A percentile compares a stretch with the other conserved stretches of the same genome.
Conservation (phyloP, 1,140 invertebrate genomes). For the Ericerus pela region DNA sequence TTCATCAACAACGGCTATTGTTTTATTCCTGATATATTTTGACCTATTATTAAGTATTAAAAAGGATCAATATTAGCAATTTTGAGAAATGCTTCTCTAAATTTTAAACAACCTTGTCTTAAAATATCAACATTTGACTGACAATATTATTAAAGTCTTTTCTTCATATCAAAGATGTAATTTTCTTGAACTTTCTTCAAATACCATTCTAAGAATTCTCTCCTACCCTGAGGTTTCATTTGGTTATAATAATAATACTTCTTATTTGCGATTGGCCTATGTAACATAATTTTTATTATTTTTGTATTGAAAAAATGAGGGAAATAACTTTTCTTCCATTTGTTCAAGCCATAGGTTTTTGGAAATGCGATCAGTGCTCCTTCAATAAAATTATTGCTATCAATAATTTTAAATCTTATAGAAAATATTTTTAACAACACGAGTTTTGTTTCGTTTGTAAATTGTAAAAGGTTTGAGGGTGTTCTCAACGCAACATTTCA, state of each 20-base stretch:
- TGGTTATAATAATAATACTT: constrained; percentile 14
- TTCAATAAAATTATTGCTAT: constrained; percentile 7
- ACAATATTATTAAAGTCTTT: constrained; percentile 14
- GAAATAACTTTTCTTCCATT: constrained; percentile 15
- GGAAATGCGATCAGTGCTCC: background rate
- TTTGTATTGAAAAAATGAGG: constrained; percentile 8
- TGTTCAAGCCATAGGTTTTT: constrained; percentile 8
- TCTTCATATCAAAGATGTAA: constrained; percentile 14
- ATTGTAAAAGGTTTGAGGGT: constrained; percentile 4
- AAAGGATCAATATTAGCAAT: constrained; percentile 14
- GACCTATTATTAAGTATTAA: background rate
- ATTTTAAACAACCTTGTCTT: constrained; percentile 14
- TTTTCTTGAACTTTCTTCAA: constrained; percentile 1
- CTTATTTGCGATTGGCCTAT: constrained; percentile 7
- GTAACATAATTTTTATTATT: constrained; percentile 14
- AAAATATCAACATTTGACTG: constrained; percentile 16
- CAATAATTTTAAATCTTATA: background rate
- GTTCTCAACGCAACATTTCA: constrained; percentile 9
- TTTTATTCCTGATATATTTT: background rate
- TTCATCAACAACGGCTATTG: constrained; percentile 2
- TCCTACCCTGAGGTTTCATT: constrained; percentile 10
- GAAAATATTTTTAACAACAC: constrained; percentile 1
- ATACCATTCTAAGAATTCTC: constrained; percentile 15
- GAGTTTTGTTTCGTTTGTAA: constrained; percentile 8
- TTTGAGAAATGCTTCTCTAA: constrained; percentile 7